These are phyloP conservation scores for Bombyx mori DNA, from an alignment of 1,140 invertebrate genomes.

Conservation along the genomic window ASM3026992v2 NC_085116.1:13352501-13353000, in stretches of 20 bases:
- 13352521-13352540: background rate
- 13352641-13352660: slow-evolving; percentile 92
- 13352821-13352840: too few species aligned
- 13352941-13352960: too few species aligned
- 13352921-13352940: too few species aligned
- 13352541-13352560: background rate
- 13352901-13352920: too few species aligned
- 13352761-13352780: slow-evolving; percentile 72
- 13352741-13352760: slow-evolving; percentile 88
- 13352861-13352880: too few species aligned
- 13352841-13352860: too few species aligned
- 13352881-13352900: too few species aligned
- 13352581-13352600: slow-evolving; percentile 88
- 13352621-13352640: slow-evolving; percentile 95
- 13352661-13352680: slow-evolving; percentile 93
- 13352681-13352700: slow-evolving; percentile 92
- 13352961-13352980: too few species aligned
- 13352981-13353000: too few species aligned
- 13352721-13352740: slow-evolving; percentile 88
- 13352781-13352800: too few species aligned
- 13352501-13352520: background rate
- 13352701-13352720: slow-evolving; percentile 93
- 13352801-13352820: too few species aligned
- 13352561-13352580: background rate
- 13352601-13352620: slow-evolving; percentile 97